Percentiles rank a stretch among this genome's conserved stretches.
These are phyloP conservation scores for Drosophila cracens DNA, from an alignment of 2,888 invertebrate species.

Conservation along the genomic window DNA sequence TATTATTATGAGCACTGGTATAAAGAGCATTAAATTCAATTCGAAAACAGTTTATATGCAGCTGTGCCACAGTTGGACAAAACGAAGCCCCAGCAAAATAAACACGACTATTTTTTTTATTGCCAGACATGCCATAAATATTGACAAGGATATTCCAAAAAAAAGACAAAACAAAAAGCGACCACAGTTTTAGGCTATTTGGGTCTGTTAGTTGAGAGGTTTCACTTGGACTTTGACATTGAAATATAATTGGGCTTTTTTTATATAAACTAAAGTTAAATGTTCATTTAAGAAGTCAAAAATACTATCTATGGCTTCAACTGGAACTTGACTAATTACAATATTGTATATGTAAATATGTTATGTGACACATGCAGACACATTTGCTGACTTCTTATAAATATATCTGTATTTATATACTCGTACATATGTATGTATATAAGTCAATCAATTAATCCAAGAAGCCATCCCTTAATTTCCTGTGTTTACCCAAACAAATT, in stretches of 20 bases:
- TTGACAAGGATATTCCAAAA: neutral
- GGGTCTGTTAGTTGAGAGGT: conserved; percentile 14
- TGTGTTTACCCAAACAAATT: neutral
- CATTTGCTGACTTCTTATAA: neutral
- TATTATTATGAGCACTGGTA: conserved; percentile 13
- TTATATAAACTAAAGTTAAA: neutral
- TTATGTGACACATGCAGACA: neutral
- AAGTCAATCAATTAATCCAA: neutral
- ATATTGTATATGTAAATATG: neutral
- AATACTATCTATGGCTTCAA: conserved; percentile 3
- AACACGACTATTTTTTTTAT: conserved; percentile 3
- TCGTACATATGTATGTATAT: neutral
- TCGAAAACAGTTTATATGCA: conserved; percentile 20
- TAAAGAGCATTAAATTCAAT: conserved; percentile 21
- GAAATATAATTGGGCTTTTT: conserved; percentile 16
- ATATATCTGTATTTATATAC: neutral
- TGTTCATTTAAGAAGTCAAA: neutral
- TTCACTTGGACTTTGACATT: conserved; percentile 22
- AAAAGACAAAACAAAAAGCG: conserved; percentile 2
- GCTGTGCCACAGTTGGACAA: conserved; percentile 9
- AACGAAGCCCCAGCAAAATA: conserved; percentile 14
- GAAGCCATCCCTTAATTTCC: neutral
- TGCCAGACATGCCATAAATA: conserved; percentile 32
- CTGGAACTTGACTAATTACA: too few relatives aligned
- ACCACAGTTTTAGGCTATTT: conserved; percentile 11